phyloP scores from a whole-genome alignment of 23 tunicate species.

The Ciona savignyi region DNA sequence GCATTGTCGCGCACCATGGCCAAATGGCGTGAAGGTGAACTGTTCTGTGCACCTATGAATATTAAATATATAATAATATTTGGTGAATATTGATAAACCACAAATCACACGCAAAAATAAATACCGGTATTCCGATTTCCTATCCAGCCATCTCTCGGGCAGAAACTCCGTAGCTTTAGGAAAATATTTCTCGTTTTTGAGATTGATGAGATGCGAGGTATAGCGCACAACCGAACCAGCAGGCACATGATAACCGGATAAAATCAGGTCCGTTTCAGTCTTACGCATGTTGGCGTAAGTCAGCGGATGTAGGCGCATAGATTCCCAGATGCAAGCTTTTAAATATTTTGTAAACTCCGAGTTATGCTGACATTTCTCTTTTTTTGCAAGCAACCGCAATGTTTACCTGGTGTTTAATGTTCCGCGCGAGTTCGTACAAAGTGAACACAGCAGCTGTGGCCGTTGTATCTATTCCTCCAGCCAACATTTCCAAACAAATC shows the following conservation, averaged over 20 bases:
- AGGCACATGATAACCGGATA: conserved; percentile 74
- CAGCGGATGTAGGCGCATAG: conserved; percentile 75
- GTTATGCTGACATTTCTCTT: conserved; percentile 20
- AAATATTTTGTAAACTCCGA: conserved; percentile 51
- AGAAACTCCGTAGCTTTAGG: conserved; percentile 49
- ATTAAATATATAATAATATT: too few species aligned
- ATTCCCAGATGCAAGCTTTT: conserved; percentile 71
- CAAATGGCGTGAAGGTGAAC: conserved; percentile 85
- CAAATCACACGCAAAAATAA: too few species aligned
- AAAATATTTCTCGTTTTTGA: conserved; percentile 53
- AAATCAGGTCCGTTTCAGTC: conserved; percentile 67
- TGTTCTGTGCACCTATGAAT: conserved; percentile 64
- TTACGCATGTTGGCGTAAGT: conserved; percentile 85
- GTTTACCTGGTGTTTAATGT: conserved; percentile 54
- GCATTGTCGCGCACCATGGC: conserved; percentile 92
- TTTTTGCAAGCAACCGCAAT: conserved; percentile 29
- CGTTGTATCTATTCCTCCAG: conserved; percentile 94
- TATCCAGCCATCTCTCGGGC: conserved; percentile 70
- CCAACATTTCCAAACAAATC: conserved; percentile 71
- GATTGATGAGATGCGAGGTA: conserved; percentile 82
- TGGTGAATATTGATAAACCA: too few species aligned
- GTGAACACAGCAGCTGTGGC: conserved; percentile 70
- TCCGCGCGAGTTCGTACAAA: conserved; percentile 53
- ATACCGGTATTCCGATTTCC: conserved; percentile 59
- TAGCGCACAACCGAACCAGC: conserved; percentile 79